phyloP scores from a whole-genome alignment of 2,888 invertebrate species.

The Apantesis nais region DNA sequence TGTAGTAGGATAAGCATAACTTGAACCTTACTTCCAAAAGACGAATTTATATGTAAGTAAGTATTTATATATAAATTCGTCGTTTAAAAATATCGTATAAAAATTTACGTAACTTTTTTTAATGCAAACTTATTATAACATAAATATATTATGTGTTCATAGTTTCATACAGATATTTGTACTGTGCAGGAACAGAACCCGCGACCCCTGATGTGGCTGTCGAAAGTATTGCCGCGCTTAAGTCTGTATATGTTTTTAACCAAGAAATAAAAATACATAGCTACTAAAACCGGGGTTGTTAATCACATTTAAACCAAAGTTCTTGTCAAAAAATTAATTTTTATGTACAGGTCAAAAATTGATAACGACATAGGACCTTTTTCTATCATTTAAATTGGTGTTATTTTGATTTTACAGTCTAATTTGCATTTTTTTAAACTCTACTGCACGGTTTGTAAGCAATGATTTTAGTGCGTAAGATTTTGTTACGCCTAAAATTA shows the following conservation, averaged over 20 bases:
- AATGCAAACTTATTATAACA: no score
- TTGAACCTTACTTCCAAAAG: neutral
- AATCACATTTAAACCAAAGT: no score
- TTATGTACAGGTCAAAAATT: neutral
- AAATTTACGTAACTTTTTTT: no score
- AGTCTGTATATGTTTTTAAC: neutral
- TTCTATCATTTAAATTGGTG: neutral
- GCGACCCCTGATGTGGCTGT: neutral
- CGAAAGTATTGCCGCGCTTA: neutral
- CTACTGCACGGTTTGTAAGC: neutral
- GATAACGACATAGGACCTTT: neutral
- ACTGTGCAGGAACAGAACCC: neutral
- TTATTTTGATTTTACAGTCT: neutral
- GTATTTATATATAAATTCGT: neutral
- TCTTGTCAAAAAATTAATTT: neutral
- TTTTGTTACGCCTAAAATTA: neutral
- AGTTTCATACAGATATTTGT: neutral
- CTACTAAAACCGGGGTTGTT: no score
- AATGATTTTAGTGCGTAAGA: neutral
- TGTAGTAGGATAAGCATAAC: neutral
- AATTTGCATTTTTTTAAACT: neutral
- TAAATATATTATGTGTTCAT: no score
- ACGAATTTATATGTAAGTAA: neutral
- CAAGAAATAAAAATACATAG: neutral
- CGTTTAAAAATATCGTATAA: no score